Conservation (phyloP, 2,797 vertebrate genomes). For the Phoebastria nigripes region DNA sequence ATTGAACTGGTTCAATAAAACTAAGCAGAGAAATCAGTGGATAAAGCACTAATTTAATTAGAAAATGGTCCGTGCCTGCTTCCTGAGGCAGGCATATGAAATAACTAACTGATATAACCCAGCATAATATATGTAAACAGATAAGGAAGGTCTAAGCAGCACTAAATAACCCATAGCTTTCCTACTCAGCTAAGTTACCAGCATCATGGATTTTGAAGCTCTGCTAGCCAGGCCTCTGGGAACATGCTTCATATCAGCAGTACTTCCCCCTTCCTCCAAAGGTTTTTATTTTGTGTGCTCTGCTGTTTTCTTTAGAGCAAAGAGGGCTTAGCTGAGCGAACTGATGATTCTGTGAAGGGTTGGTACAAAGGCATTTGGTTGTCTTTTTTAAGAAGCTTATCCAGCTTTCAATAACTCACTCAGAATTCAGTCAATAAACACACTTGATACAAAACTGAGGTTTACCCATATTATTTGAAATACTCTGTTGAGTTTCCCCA, state of each 20-base stretch:
- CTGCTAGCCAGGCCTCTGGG: background rate
- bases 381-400: constrained; percentile 7
- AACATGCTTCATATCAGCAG: background rate
- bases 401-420: background rate
- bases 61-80: background rate
- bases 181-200: background rate
- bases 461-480: background rate
- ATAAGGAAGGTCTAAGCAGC: background rate
- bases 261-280: background rate
- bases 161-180: background rate
- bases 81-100: background rate
- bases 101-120: background rate
- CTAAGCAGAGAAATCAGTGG: background rate
- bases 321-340: background rate
- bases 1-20: background rate
- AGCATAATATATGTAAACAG: background rate
- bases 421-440: background rate
- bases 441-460: background rate
- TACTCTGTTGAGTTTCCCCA: background rate
- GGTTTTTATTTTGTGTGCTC: background rate
- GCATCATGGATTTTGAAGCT: background rate
- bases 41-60: background rate
- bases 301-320: background rate
- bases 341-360: background rate
- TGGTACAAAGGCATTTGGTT: background rate